Conservation (phyloP, 2,888 invertebrate genomes). For the Tiliacea citrago region DNA sequence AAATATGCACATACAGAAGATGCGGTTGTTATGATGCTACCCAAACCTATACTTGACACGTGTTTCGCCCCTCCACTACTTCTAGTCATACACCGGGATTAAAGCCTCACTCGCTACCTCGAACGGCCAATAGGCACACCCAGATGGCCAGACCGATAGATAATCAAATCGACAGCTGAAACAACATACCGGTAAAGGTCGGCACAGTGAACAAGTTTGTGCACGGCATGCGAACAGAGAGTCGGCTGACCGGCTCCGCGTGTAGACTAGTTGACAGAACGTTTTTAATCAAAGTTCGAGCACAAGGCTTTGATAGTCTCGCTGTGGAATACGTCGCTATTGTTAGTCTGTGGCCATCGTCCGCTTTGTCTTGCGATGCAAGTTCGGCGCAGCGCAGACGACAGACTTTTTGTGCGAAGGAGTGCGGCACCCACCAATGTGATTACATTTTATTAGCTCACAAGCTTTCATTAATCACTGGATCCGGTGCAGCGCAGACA, state of each 20-base stretch:
- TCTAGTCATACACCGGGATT: too few species aligned
- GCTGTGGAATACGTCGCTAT: background rate
- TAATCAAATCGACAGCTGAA: conserved; percentile 1
- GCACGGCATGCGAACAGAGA: background rate
- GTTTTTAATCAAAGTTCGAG: conserved; percentile 34
- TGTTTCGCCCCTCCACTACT: too few species aligned
- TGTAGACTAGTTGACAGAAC: conserved; percentile 18
- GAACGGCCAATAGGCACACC: background rate
- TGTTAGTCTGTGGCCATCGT: conserved; percentile 1
- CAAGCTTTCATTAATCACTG: too few species aligned
- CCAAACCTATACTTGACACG: too few species aligned
- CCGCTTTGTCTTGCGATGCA: background rate
- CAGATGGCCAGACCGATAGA: background rate
- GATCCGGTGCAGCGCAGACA: too few species aligned
- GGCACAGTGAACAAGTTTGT: background rate
- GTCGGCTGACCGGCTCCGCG: background rate
- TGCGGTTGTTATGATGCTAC: too few species aligned
- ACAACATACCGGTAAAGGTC: conserved; percentile 6
- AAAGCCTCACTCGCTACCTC: background rate
- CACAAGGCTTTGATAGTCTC: conserved; percentile 15
- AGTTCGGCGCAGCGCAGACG: too few species aligned
- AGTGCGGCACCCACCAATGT: too few species aligned
- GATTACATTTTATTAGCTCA: too few species aligned
- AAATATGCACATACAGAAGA: too few species aligned
- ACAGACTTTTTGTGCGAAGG: too few species aligned